phyloP scores from a whole-genome alignment of 23 tunicate genomes.

The Phallusia fumigata region DNA sequence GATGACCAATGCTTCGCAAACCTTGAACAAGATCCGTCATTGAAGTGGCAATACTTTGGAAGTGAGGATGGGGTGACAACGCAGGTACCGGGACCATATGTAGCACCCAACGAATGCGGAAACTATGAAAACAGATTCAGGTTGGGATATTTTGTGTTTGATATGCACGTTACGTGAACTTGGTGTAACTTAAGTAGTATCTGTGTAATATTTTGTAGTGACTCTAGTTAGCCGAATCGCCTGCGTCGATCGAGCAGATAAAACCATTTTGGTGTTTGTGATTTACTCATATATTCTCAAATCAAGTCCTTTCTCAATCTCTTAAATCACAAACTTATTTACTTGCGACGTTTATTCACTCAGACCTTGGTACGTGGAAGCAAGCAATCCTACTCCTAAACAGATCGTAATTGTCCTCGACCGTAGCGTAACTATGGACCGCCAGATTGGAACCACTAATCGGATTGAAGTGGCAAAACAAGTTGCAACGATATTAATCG shows the following conservation, averaged over 20 bases:
- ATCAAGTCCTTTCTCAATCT: too few species aligned
- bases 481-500: background rate
- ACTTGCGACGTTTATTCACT: too few species aligned
- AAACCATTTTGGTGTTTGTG: too few species aligned
- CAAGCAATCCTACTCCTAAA: background rate
- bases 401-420: background rate
- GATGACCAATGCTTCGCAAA: background rate
- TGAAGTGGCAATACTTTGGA: background rate
- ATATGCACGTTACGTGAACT: too few species aligned
- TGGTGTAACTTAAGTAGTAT: too few species aligned
- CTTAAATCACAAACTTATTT: too few species aligned
- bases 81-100: background rate
- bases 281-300: too few species aligned
- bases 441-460: background rate
- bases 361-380: background rate
- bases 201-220: too few species aligned
- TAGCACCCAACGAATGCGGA: background rate
- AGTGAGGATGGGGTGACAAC: background rate
- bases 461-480: background rate
- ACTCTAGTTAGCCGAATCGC: too few species aligned
- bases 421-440: background rate
- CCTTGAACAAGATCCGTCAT: background rate
- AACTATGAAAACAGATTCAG: constrained; percentile 1
- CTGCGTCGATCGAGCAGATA: too few species aligned
- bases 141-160: too few species aligned